A percentile compares a stretch with the other conserved stretches of the same genome.
Conservation (phyloP, 2,113 vertebrate genomes). For the Seriola quinqueradiata region DNA sequence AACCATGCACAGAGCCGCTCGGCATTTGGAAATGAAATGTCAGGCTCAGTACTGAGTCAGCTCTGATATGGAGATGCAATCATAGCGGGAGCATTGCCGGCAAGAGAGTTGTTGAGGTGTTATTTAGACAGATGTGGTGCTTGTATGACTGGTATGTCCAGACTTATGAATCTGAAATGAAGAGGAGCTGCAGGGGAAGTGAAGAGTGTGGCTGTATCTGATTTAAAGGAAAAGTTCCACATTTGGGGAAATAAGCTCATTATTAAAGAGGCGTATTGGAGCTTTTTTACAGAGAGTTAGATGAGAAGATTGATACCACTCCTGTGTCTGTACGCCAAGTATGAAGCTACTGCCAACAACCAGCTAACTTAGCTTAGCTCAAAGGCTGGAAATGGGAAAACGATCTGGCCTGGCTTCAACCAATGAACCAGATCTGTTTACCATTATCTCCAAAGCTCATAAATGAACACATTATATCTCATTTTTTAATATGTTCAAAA, state of each 20-base stretch:
- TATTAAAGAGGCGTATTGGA: not conserved
- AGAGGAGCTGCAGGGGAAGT: slow-evolving; percentile 14
- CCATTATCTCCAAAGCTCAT: not conserved
- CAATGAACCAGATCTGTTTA: not conserved
- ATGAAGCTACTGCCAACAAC: not conserved
- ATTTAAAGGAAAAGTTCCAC: slow-evolving; percentile 20
- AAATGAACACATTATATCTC: not conserved
- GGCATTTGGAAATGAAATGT: slow-evolving; percentile 70
- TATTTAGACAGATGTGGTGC: slow-evolving; percentile 70
- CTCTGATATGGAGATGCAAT: slow-evolving; percentile 40
- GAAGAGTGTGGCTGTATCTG: not conserved
- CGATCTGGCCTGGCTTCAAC: not conserved
- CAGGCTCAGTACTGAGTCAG: slow-evolving; percentile 34
- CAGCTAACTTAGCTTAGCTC: not conserved
- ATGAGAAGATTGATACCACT: not conserved
- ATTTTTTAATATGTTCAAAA: not conserved
- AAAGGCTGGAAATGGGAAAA: not conserved
- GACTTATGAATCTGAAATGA: slow-evolving; percentile 35
- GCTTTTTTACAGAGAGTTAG: not conserved
- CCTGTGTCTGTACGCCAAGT: not conserved
- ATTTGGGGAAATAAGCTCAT: not conserved
- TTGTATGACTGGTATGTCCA: slow-evolving; percentile 36
- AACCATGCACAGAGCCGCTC: slow-evolving; percentile 48
- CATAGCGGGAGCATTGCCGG: slow-evolving; percentile 19
- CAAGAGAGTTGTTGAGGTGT: slow-evolving; percentile 39